Percentiles rank a stretch among this genome's conserved stretches.
Conservation (phyloP, 2,797 vertebrate species). For the Stomatorhinus walkeri region DNA sequence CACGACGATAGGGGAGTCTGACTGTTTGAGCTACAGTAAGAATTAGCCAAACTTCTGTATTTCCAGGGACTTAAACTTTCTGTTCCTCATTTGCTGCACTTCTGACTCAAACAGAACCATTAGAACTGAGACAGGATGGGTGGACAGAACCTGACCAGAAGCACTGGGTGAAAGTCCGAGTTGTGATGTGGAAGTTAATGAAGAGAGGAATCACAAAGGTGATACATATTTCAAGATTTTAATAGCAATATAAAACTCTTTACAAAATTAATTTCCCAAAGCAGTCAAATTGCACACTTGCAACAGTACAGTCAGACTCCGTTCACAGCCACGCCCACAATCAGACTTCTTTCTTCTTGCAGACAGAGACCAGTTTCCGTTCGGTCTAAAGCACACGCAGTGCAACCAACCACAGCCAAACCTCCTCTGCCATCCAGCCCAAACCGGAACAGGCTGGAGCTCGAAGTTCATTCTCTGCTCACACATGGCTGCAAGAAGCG, state of each 20-base stretch:
- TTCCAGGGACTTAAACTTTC: neutral
- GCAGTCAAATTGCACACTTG: slow-evolving; percentile 9
- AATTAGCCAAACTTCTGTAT: neutral
- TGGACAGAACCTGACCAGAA: neutral
- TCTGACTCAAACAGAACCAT: neutral
- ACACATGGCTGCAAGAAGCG: neutral
- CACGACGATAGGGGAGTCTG: neutral
- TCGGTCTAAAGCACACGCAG: neutral
- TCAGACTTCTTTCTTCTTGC: neutral
- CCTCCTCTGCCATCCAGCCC: neutral
- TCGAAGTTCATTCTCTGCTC: neutral
- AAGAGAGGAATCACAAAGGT: neutral
- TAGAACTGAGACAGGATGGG: neutral
- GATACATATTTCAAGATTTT: slow-evolving; percentile 4
- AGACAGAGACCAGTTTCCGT: neutral
- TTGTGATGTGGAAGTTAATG: neutral
- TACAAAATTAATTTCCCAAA: slow-evolving; percentile 16
- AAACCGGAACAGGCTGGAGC: neutral
- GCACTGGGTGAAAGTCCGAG: neutral
- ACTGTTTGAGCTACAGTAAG: neutral
- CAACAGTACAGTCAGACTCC: neutral
- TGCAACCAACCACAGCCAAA: neutral
- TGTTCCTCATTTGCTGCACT: neutral
- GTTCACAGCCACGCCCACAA: neutral
- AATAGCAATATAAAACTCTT: slow-evolving; percentile 23